Evolutionary conservation across 2,888 invertebrate species (phyloP).

Genomic region (Papilio gigon): DNA sequence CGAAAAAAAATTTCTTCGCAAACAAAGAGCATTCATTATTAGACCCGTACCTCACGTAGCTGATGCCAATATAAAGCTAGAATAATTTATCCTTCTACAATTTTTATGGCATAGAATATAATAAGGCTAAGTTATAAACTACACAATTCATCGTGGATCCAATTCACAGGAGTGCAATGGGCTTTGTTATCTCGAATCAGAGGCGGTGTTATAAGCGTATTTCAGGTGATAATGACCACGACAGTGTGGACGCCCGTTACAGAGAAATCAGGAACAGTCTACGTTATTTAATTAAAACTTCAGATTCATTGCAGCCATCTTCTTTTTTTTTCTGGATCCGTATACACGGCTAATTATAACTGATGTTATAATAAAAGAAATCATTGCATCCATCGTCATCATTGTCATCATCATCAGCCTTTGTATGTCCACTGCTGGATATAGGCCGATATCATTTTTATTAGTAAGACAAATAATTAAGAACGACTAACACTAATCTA

Average conservation of each 20-base stretch:
- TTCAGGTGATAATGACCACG: constrained; percentile 28
- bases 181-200: constrained; percentile 8
- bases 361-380: not conserved
- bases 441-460: too few species aligned
- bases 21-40: too few species aligned
- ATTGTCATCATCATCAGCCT: too few species aligned
- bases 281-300: constrained; percentile 70
- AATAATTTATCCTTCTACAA: too few species aligned
- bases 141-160: not conserved
- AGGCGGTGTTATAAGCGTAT: constrained; percentile 17
- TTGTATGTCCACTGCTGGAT: too few species aligned
- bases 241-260: constrained; percentile 30
- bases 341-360: constrained; percentile 34
- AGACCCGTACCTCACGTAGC: too few species aligned
- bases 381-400: too few species aligned
- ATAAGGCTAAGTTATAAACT: not conserved
- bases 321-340: constrained; percentile 61
- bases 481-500: too few species aligned
- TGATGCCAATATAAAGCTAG: too few species aligned
- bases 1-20: too few species aligned
- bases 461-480: too few species aligned
- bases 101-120: not conserved
- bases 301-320: constrained; percentile 60
- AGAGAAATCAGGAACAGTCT: constrained; percentile 50
- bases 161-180: constrained; percentile 1